Conservation (phyloP, 2,797 vertebrate genomes). For the Onychomys arenicola region DNA sequence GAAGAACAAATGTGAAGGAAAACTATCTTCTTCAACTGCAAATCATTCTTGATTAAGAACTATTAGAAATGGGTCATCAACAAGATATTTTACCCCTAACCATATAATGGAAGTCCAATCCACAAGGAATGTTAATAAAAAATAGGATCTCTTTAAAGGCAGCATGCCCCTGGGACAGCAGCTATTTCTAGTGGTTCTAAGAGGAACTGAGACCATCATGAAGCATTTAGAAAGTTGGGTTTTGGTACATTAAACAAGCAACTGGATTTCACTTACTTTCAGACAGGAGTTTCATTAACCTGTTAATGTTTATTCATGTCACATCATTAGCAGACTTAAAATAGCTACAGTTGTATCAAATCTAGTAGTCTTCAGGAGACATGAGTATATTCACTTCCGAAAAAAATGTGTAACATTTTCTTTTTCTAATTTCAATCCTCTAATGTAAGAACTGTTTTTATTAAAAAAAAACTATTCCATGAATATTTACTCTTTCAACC, state of each 20-base stretch:
- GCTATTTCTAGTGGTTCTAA: conserved; percentile 52
- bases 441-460: neutral
- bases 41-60: conserved; percentile 61
- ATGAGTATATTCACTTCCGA: neutral
- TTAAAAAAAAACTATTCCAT: neutral
- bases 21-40: neutral
- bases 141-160: conserved; percentile 66
- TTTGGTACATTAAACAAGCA: conserved; percentile 71
- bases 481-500: neutral
- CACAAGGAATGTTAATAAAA: conserved; percentile 66
- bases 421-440: neutral
- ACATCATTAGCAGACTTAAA: conserved; percentile 52
- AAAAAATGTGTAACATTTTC: neutral
- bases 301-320: conserved; percentile 66
- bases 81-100: conserved; percentile 57
- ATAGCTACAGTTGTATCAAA: conserved; percentile 23
- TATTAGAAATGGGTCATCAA: conserved; percentile 67
- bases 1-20: conserved; percentile 10
- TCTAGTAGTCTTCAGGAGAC: neutral
- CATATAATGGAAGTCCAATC: conserved; percentile 2
- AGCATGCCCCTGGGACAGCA: conserved; percentile 50
- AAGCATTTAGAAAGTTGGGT: conserved; percentile 47
- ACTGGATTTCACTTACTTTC: conserved; percentile 65
- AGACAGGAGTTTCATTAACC: conserved; percentile 63
- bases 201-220: conserved; percentile 36